Evolutionary conservation across 1,140 invertebrate genomes (phyloP).

Genomic region (Paracyclopina nana): DNA sequence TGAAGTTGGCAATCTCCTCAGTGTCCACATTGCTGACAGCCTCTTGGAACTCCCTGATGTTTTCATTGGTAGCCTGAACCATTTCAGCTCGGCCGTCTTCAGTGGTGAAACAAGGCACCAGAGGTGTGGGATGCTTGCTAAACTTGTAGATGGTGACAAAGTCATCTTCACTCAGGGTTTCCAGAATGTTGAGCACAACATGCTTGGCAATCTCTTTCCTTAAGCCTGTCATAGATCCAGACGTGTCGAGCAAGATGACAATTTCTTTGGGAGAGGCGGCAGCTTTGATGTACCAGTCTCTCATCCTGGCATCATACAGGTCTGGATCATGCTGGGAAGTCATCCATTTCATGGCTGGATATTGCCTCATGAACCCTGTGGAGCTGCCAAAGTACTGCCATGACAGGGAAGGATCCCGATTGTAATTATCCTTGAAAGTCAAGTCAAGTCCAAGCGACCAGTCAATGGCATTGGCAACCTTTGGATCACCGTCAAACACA

Average conservation of each 20-base stretch:
- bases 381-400: constrained; percentile 94
- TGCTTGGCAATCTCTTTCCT: constrained; percentile 79
- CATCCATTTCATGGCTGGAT: constrained; percentile 48
- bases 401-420: constrained; percentile 59
- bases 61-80: constrained; percentile 58
- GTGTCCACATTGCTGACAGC: constrained; percentile 39
- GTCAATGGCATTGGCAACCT: constrained; percentile 47
- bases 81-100: constrained; percentile 19
- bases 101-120: constrained; percentile 51
- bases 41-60: constrained; percentile 58
- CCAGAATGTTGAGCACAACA: constrained; percentile 64
- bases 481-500: constrained; percentile 57
- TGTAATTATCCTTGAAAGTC: constrained; percentile 63
- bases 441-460: constrained; percentile 70
- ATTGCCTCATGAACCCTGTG: constrained; percentile 71
- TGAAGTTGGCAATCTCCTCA: constrained; percentile 82
- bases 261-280: constrained; percentile 94
- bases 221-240: constrained; percentile 93
- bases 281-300: constrained; percentile 88
- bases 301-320: constrained; percentile 60
- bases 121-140: constrained; percentile 38
- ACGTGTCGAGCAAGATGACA: constrained; percentile 70
- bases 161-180: constrained; percentile 94
- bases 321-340: constrained; percentile 33
- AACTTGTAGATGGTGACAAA: constrained; percentile 79